Conservation (phyloP, 2,797 vertebrate species). For the Syngnathus acus region DNA sequence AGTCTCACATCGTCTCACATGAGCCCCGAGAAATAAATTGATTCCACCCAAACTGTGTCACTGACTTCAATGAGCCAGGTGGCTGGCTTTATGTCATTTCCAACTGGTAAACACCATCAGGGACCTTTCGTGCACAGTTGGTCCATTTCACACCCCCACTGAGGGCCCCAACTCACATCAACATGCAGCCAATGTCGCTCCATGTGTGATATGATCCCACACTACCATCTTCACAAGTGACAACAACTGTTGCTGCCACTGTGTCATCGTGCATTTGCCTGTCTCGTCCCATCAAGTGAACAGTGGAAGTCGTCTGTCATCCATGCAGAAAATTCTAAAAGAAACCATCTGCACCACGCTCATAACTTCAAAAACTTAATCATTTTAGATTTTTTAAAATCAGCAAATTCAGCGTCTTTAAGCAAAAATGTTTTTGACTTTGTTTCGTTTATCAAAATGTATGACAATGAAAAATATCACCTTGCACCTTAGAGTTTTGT, state of each 20-base stretch:
- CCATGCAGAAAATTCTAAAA: not conserved
- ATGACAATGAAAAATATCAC: no score
- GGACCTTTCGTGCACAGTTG: slow-evolving; percentile 60
- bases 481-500: no score
- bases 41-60: not conserved
- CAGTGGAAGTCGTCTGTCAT: not conserved
- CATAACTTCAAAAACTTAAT: no score
- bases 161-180: slow-evolving; percentile 14
- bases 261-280: slow-evolving; percentile 12
- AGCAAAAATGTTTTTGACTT: no score
- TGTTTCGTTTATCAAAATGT: no score
- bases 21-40: not conserved
- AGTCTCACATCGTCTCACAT: not conserved
- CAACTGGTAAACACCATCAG: slow-evolving; percentile 56
- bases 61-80: slow-evolving; percentile 28
- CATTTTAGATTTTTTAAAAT: no score
- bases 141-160: slow-evolving; percentile 49
- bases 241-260: slow-evolving; percentile 7
- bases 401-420: no score
- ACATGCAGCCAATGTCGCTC: slow-evolving; percentile 21
- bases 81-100: slow-evolving; percentile 32
- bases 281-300: not conserved
- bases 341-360: not conserved
- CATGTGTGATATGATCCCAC: slow-evolving; percentile 24
- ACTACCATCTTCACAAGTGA: slow-evolving; percentile 23